Evolutionary conservation across 1,140 invertebrate genomes (phyloP).

Genomic region (Gyrodactylus salaris): DNA sequence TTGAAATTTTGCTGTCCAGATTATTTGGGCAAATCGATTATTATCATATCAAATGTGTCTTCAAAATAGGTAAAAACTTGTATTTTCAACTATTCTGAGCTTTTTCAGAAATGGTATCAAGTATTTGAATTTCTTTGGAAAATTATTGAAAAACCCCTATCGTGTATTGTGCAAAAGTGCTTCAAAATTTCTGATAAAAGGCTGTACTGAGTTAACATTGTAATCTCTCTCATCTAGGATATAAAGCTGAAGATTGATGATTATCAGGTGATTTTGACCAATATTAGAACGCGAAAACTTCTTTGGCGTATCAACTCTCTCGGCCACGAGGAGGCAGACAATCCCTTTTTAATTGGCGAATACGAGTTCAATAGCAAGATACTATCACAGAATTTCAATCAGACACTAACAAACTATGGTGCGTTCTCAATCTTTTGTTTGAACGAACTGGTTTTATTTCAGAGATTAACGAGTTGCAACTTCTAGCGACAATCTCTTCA

Average conservation of each 20-base stretch:
- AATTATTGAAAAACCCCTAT: background rate
- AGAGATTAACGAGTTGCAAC: background rate
- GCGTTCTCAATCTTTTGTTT: background rate
- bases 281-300: background rate
- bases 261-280: background rate
- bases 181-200: no score
- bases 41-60: no score
- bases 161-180: no score
- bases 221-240: no score
- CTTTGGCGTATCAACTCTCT: background rate
- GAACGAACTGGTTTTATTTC: background rate
- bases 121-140: no score
- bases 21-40: no score
- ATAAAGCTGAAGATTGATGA: background rate
- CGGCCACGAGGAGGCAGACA: background rate
- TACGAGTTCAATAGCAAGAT: background rate
- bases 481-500: background rate
- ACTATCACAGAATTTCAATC: background rate
- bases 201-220: no score
- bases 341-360: background rate
- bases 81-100: no score
- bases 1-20: no score
- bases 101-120: no score
- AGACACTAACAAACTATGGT: background rate
- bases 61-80: no score